Conservation (phyloP, 2,888 invertebrate genomes). For the Eilema depressum region DNA sequence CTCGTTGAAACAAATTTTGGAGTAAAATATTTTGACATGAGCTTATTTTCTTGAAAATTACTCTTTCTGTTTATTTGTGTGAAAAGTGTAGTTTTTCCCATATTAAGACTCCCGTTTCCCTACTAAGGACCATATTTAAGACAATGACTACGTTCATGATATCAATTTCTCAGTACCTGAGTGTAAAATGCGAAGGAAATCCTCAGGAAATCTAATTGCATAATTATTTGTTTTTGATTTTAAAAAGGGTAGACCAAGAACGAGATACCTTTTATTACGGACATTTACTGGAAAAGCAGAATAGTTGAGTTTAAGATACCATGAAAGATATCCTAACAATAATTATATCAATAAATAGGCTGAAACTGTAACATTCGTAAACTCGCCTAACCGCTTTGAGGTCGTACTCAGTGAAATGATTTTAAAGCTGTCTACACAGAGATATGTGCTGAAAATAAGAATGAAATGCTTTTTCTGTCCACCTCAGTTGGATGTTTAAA, state of each 20-base stretch:
- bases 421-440: neutral
- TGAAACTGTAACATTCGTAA: too few relatives aligned
- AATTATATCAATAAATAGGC: too few relatives aligned
- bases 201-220: too few relatives aligned
- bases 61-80: neutral
- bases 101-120: neutral
- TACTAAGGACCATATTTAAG: neutral
- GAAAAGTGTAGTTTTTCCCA: neutral
- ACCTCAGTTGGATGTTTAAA: conserved; percentile 39
- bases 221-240: neutral
- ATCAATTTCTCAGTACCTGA: too few relatives aligned
- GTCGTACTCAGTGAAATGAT: neutral
- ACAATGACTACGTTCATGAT: too few relatives aligned
- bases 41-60: neutral
- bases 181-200: neutral
- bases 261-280: too few relatives aligned
- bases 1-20: neutral
- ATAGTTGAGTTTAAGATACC: too few relatives aligned
- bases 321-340: too few relatives aligned
- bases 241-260: too few relatives aligned
- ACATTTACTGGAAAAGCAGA: too few relatives aligned
- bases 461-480: conserved; percentile 17
- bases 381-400: too few relatives aligned
- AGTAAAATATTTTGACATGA: neutral
- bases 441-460: neutral